Conservation (phyloP, 2,888 invertebrate species). For the Spodoptera exigua region DNA sequence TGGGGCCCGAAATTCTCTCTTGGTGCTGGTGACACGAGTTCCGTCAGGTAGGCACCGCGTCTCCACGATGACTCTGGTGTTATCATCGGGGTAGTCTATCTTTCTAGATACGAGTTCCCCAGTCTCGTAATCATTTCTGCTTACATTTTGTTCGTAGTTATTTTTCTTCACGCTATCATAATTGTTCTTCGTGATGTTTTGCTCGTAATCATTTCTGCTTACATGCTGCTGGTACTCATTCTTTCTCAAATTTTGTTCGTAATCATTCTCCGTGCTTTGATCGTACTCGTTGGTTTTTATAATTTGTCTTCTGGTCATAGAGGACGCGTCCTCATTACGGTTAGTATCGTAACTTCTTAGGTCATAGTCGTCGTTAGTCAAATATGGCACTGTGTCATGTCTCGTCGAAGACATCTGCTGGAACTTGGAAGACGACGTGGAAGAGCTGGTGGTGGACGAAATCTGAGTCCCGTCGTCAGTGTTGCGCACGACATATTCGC, state of each 20-base stretch:
- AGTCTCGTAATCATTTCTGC: conserved; percentile 64
- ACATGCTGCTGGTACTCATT: conserved; percentile 47
- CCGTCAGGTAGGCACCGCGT: conserved; percentile 91
- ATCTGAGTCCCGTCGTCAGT: conserved; percentile 80
- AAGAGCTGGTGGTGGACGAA: conserved; percentile 78
- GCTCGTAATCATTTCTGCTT: conserved; percentile 59
- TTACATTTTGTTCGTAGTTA: conserved; percentile 65
- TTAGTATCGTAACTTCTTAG: conserved; percentile 67
- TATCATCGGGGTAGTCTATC: conserved; percentile 90
- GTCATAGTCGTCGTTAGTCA: conserved; percentile 72
- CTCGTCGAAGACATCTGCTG: conserved; percentile 77
- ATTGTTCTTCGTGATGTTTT: conserved; percentile 64
- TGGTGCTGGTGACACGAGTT: conserved; percentile 91
- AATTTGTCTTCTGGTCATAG: conserved; percentile 58
- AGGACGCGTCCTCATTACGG: conserved; percentile 65
- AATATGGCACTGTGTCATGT: conserved; percentile 78
- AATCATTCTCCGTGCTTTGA: conserved; percentile 63
- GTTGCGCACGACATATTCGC: conserved; percentile 78
- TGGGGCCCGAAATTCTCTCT: conserved; percentile 90
- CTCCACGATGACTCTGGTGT: conserved; percentile 91
- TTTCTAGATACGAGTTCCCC: conserved; percentile 89
- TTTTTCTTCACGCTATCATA: conserved; percentile 39
- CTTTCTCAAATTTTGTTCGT: conserved; percentile 65
- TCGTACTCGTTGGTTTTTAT: conserved; percentile 67
- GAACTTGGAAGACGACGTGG: conserved; percentile 75